A percentile compares a stretch with the other conserved stretches of the same genome.
Conservation (phyloP, 1,140 invertebrate species). For the Antheraea pernyi region DNA sequence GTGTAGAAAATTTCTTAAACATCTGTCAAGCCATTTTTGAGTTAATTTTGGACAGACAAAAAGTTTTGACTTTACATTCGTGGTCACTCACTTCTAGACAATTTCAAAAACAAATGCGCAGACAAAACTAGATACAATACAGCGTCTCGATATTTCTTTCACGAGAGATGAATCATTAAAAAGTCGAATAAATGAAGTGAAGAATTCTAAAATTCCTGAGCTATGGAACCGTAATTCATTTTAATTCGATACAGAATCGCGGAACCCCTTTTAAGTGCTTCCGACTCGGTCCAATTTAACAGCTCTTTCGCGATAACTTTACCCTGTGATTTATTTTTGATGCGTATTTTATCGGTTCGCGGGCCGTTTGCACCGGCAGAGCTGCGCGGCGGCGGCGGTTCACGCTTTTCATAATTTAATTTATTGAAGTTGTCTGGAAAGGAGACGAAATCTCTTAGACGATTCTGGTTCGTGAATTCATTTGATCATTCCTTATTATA, state of each 20-base stretch:
- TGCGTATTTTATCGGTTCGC: conserved; percentile 2
- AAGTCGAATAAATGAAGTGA: not conserved
- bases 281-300: conserved; percentile 3
- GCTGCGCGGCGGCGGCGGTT: not conserved
- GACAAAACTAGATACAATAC: too few species aligned
- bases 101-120: too few species aligned
- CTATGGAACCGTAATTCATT: not conserved
- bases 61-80: too few species aligned
- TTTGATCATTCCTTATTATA: not conserved
- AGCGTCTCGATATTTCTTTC: not conserved
- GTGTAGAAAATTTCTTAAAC: too few species aligned
- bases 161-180: not conserved
- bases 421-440: not conserved
- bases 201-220: not conserved
- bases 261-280: conserved; percentile 1
- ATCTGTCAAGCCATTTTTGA: too few species aligned
- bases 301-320: conserved; percentile 4
- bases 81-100: too few species aligned
- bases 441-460: not conserved
- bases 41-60: too few species aligned
- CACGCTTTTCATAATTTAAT: not conserved
- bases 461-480: not conserved
- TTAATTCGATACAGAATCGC: not conserved
- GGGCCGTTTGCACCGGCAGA: not conserved
- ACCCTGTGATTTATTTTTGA: conserved; percentile 1